Evolutionary conservation across 2,797 vertebrate species (phyloP).

Genomic region (Pseudochirops corinnae): DNA sequence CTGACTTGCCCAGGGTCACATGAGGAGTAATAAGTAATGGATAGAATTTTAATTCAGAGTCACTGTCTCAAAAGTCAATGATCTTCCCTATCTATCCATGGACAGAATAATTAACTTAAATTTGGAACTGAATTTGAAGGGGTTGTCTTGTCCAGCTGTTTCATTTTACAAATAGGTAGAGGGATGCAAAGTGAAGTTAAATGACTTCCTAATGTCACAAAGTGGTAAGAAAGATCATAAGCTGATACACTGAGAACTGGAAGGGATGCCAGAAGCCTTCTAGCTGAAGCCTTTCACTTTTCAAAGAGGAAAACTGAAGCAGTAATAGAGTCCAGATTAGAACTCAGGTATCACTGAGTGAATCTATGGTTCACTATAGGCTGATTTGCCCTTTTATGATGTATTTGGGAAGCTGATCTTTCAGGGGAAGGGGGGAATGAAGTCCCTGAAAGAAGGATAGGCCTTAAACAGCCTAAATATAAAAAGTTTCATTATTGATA

Average conservation of each 20-base stretch:
- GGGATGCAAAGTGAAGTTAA: background rate
- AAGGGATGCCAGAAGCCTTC: background rate
- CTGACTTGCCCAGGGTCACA: background rate
- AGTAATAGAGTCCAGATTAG: background rate
- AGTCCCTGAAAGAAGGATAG: background rate
- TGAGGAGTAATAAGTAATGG: background rate
- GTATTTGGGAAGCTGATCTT: background rate
- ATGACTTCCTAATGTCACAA: background rate
- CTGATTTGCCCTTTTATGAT: background rate
- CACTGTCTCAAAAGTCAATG: background rate
- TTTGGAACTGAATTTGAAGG: background rate
- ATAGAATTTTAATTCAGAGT: background rate
- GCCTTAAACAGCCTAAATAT: background rate
- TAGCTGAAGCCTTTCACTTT: background rate
- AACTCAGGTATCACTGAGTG: background rate
- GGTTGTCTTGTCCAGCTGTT: background rate
- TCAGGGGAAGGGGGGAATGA: background rate
- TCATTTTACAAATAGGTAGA: background rate
- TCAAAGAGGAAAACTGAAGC: background rate
- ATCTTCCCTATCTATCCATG: background rate
- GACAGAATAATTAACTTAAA: background rate
- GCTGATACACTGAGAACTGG: background rate
- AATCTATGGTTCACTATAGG: background rate
- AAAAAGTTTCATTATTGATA: background rate
- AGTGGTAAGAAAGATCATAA: background rate